Percentiles rank a stretch among this genome's conserved stretches.
Evolutionary conservation across 2,113 vertebrate genomes (phyloP).

Genomic region (Sialia sialis): DNA sequence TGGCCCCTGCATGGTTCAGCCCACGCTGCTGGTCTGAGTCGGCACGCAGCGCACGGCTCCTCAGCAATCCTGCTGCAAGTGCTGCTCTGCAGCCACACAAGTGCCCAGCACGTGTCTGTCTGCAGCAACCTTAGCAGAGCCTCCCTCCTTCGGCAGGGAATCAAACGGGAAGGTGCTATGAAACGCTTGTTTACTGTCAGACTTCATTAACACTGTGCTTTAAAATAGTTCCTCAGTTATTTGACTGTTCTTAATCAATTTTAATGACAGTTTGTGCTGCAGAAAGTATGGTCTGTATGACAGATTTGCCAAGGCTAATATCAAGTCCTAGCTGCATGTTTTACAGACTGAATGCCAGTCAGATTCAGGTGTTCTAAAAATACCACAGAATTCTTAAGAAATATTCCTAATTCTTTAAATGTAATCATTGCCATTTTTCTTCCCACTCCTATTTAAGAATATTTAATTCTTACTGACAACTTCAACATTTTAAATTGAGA

Average conservation of each 20-base stretch:
- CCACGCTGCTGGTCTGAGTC: neutral
- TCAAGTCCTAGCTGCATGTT: neutral
- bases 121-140: neutral
- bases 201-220: neutral
- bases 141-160: accelerated
- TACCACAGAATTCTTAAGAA: neutral
- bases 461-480: neutral
- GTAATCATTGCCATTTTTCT: neutral
- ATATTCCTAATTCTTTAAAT: neutral
- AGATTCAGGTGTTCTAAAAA: neutral
- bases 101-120: neutral
- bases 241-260: neutral
- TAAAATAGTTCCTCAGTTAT: neutral
- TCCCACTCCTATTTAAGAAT: neutral
- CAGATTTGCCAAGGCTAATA: neutral
- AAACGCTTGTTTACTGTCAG: neutral
- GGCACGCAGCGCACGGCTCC: accelerated
- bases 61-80: neutral
- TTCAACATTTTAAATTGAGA: neutral
- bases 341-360: neutral
- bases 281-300: neutral
- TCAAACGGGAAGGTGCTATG: neutral
- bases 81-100: neutral
- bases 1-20: accelerated
- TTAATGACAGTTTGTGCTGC: neutral